Evolutionary conservation across 1,140 invertebrate genomes (phyloP).

Genomic region (Grapholita molesta): DNA sequence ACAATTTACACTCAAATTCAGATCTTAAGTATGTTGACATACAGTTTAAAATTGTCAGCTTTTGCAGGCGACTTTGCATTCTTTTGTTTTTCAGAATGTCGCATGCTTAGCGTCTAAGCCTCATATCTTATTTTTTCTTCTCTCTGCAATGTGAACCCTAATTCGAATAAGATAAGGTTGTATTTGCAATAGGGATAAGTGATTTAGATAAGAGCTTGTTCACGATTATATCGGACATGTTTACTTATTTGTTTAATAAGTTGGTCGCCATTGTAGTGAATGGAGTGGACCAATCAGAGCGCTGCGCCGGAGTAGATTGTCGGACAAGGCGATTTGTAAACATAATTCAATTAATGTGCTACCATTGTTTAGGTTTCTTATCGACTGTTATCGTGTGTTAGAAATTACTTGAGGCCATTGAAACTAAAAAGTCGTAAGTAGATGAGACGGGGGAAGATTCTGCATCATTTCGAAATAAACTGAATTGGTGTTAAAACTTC

Average conservation of each 20-base stretch:
- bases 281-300: constrained; percentile 41
- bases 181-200: neutral
- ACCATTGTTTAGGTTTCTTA: constrained; percentile 27
- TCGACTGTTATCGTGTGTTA: constrained; percentile 43
- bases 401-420: constrained; percentile 19
- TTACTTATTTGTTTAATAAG: neutral
- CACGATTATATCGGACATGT: neutral
- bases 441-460: too few relatives aligned
- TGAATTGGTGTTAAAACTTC: too few relatives aligned
- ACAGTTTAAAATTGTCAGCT: neutral
- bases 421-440: neutral
- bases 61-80: neutral
- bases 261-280: constrained; percentile 38
- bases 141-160: neutral
- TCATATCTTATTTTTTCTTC: neutral
- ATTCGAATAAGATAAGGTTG: neutral
- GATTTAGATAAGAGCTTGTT: neutral
- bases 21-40: neutral
- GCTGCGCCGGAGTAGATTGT: constrained; percentile 17
- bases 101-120: neutral
- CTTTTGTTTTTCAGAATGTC: neutral
- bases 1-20: neutral
- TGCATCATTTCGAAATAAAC: too few relatives aligned
- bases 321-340: constrained; percentile 43
- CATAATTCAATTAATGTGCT: constrained; percentile 64